phyloP scores from a whole-genome alignment of 1,140 invertebrate species.

The Nebria ingens region DNA sequence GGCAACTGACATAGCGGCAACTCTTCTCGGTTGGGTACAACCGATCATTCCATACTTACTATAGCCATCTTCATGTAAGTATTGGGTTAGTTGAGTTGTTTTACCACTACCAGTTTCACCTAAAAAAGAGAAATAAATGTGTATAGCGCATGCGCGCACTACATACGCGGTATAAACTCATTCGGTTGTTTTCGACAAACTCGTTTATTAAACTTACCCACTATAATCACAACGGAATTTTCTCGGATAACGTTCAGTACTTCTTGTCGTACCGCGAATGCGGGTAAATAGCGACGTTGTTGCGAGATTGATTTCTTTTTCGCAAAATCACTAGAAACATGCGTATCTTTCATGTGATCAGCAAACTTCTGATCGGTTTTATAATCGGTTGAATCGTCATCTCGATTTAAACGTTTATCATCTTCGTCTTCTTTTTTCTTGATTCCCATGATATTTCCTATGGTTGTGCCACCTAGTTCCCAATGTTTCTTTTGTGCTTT shows the following conservation, averaged over 20 bases:
- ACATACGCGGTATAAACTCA: neutral
- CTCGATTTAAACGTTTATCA: constrained; percentile 48
- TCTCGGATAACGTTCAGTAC: constrained; percentile 88
- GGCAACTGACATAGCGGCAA: constrained; percentile 98
- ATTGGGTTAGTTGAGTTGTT: constrained; percentile 98
- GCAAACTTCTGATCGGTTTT: constrained; percentile 92
- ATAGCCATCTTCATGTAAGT: constrained; percentile 96
- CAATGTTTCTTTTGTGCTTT: constrained; percentile 98
- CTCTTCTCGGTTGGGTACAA: constrained; percentile 86
- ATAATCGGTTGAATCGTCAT: constrained; percentile 57
- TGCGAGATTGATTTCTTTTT: constrained; percentile 76
- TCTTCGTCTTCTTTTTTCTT: constrained; percentile 69
- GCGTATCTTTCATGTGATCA: constrained; percentile 72
- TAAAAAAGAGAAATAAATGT: no score
- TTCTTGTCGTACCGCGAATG: constrained; percentile 92
- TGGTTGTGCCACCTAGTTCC: constrained; percentile 93
- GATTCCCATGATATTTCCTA: constrained; percentile 95
- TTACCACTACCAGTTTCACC: constrained; percentile 99
- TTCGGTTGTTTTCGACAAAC: no score
- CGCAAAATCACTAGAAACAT: constrained; percentile 82
- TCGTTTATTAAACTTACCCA: constrained; percentile 51
- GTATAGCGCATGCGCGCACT: neutral
- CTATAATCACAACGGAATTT: constrained; percentile 91
- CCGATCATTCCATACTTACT: constrained; percentile 89
- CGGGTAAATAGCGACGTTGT: constrained; percentile 88